Evolutionary conservation across 2,797 vertebrate species (phyloP).

Genomic region (Anolis apletophallus): DNA sequence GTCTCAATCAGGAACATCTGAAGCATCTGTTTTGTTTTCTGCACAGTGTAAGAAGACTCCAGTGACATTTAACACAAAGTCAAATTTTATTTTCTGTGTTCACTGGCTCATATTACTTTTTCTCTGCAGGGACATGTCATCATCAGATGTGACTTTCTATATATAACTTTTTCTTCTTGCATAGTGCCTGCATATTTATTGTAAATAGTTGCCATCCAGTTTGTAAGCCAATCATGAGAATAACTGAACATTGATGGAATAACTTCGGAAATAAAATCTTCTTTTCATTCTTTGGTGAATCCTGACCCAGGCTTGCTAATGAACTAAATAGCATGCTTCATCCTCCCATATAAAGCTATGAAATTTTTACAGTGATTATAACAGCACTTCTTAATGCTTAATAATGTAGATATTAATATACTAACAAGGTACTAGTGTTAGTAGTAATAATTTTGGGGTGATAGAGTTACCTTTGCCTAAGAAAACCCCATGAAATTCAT

Average conservation of each 20-base stretch:
- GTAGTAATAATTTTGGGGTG: background rate
- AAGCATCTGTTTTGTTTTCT: background rate
- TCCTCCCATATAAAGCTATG: background rate
- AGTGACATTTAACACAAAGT: background rate
- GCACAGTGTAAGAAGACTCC: background rate
- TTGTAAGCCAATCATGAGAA: background rate
- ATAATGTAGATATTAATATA: background rate
- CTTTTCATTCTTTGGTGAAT: background rate
- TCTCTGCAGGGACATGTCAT: background rate
- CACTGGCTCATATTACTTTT: fast-evolving
- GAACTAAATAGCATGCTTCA: background rate
- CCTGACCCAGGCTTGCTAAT: background rate
- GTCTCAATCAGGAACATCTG: background rate
- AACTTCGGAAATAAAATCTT: background rate
- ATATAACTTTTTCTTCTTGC: background rate
- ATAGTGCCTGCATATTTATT: background rate
- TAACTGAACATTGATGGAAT: background rate
- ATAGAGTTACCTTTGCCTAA: background rate
- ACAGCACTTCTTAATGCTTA: background rate
- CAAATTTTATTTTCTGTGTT: constrained; percentile 6
- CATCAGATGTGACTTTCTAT: background rate
- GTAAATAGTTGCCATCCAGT: background rate
- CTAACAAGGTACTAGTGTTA: background rate
- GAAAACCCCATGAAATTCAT: no score
- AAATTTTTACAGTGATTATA: background rate